Base-by-base conservation (phyloP, 2,113 vertebrate genomes). In the Callorhinus ursinus region DNA sequence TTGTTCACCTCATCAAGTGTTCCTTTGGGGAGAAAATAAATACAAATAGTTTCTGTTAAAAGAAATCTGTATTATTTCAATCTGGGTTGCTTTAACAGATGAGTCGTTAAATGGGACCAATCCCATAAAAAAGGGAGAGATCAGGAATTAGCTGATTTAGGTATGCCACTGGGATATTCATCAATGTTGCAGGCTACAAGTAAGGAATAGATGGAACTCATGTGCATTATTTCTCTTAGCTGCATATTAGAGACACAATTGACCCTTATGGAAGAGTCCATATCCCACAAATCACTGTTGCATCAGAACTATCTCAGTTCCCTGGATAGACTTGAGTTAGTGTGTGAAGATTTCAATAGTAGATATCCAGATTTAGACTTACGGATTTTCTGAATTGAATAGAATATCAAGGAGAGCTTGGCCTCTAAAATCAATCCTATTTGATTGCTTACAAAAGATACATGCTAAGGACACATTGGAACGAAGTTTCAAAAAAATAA, bases 11-110 rank as follows among this genome's bases (percentile, higher is more conserved):
- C 7, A 28, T 95, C 51, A 83, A 53, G 53, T 82, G 10, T 97
- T 87, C n/a, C 67, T 89, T 96, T 91, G 94, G 79, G 88, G 85
- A 97, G 81, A 96, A n/a, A 51, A 97, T 33, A 36, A 85, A 85
- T 76, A 31, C 16, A 46, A 96, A 86, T 97, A 92, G 42, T 83
- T 97, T 97, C 72, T 96, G 16, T 89, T 21, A 6, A 31, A 97
- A 74, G 14, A 88, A 31, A 77, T 85, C 24, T 91, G 31, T 22
- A 76, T 90, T 94, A 85, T 96, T 95, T 97, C 96, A 86, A 86
- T 71, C 77, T 71, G 39, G 39, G 90, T 19, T 89, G 61, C 26
- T 83, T 97, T 88, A 33, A 71, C 90, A 97, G 82, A 83, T 65
- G 77, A 95, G 83, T 33, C 93, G 24, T 46, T 93, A 96, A 96